A percentile compares a stretch with the other conserved stretches of the same genome.
Conservation (phyloP, 2,888 invertebrate species). For the Ophraella communa region DNA sequence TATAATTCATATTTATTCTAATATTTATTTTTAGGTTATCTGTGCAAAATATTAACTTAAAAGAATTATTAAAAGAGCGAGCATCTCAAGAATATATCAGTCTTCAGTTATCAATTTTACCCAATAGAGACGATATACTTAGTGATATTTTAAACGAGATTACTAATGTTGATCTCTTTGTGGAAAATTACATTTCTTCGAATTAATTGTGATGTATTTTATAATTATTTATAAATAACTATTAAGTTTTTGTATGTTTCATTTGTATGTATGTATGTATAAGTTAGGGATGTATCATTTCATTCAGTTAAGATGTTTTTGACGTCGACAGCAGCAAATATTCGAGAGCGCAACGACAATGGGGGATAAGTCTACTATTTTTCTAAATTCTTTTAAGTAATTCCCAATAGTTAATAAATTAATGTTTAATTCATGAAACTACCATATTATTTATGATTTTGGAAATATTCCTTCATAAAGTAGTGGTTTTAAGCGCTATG, state of each 20-base stretch:
- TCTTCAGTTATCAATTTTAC: constrained; percentile 40
- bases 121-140: constrained; percentile 41
- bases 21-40: constrained; percentile 50
- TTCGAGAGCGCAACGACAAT: too few species aligned
- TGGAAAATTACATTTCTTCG: constrained; percentile 44
- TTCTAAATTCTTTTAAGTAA: too few species aligned
- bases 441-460: too few species aligned
- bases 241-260: not conserved
- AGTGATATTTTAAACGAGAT: constrained; percentile 41
- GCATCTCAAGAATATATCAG: constrained; percentile 42
- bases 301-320: not conserved
- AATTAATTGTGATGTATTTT: constrained; percentile 28
- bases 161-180: constrained; percentile 45
- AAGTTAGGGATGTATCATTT: not conserved
- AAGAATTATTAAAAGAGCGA: constrained; percentile 42
- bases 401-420: too few species aligned
- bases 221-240: constrained; percentile 6
- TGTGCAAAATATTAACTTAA: constrained; percentile 46
- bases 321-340: too few species aligned
- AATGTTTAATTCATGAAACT: too few species aligned
- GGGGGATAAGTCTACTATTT: too few species aligned
- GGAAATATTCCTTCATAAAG: too few species aligned
- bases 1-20: not conserved
- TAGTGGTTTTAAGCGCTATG: too few species aligned
- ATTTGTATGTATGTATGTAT: not conserved